Base-by-base conservation (phyloP, 2,113 vertebrate species). In the Rhombomys opimus region DNA sequence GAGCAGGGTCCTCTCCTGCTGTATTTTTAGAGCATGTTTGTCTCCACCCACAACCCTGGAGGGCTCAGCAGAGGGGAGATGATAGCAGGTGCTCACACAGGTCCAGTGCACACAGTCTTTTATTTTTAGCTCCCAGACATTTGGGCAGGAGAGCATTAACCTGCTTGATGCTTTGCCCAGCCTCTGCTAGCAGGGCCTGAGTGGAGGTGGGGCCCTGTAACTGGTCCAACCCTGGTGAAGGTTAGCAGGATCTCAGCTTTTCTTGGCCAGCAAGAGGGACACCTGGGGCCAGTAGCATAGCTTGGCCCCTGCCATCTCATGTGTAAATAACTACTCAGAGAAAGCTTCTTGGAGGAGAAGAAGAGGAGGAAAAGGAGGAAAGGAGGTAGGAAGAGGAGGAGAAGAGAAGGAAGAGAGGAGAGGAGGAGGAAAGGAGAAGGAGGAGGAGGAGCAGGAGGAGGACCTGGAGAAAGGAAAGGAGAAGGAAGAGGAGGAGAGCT, bases 1-100 rank as follows among this genome's bases (percentile, higher is more conserved):
- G 3, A 22, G 30, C 87, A 7, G 18, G 70, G 59, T 63, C 67
- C 0, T 27, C 27, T 57, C 59, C 75, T 27, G 14, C 73, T 32
- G 11, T 77, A 61, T 38, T 87, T 95, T 92, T 70, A 78, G 96
- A 67, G 14, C 32, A 41, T 61, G 65, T 90, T 85, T n/a, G 35
- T 91, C 84, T 63, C 94, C 14, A 1, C 95, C 95, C 84, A 77
- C 23, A 10, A 57, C 50, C 4, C 13, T 52, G 2, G 27, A 25
- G 89, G 11, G 25, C 80, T 18, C 22, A 46, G 94, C 35, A 13
- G 73, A 84, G 91, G 73, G 52, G 87, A 46, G 17, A 0, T 1
- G 17, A n/a, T 22, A 18, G 82, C 46, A 77, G 87, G 84, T 57
- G 70, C 75, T 59, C 67, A 70, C 1, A 13, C 46, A 0, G 50